Evolutionary conservation across 2,888 invertebrate species (phyloP), one percentile per base, ranked within the genome.

Genomic region (Dilophus febrilis): DNA sequence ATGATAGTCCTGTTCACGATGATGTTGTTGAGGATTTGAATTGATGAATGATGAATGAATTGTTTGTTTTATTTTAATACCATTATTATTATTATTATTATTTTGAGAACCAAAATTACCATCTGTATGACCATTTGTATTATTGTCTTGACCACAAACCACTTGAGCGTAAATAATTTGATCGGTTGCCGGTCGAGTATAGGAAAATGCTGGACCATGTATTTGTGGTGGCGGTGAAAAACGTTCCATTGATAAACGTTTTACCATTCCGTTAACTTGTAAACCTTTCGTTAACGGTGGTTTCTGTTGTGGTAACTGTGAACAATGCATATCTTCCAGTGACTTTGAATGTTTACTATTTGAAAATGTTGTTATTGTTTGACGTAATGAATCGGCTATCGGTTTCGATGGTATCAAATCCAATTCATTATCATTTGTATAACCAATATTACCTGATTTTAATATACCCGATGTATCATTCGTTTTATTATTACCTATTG

Each of bases 151-250:
- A 50, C 61, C 69, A 59, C 60, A 62, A 1, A 75, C 70, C 4
- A 85, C 77, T 57, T 84, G 81, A 7, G 85, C 83, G 53, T 85
- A 85, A 36, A 84, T 81, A 18, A 82, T 71, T 50, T 69, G 65
- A 50, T 58, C 28, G 63, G 59, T 63, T 53, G 53, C 68, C 64
- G 34, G 66, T 48, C 52, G 67, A 66, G 78, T 79, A 50, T 86
- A 86, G 1, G 85, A 86, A 59, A 86, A 86, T 26, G 83, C 85
- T 53, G 82, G 74, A 53, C 80, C 82, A 48, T 72, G 71, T 53
- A 82, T 80, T 47, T 72, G 71, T 2, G 78, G 74, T 35, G 77
- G 73, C 2, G 77, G 70, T 10, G 76, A 72, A 37, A 72, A 66
- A 48, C 74, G 73, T 49, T 82, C 82, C 59, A 73, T 74, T 45